phyloP scores from a whole-genome alignment of 2,888 invertebrate genomes.

The Apodemia mormo region DNA sequence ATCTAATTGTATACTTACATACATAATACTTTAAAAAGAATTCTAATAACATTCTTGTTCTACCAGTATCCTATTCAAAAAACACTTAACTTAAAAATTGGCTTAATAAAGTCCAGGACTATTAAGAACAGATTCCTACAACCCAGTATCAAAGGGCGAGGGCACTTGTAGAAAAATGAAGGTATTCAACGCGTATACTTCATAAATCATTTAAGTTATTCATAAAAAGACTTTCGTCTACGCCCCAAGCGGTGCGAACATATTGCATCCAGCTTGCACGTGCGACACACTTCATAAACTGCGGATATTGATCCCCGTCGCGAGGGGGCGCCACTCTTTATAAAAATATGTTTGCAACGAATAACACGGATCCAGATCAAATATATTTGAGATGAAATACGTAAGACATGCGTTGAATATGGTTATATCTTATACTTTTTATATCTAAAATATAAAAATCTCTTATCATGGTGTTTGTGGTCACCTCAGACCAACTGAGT shows the following conservation, averaged over 20 bases:
- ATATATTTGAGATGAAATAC: neutral
- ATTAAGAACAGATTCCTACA: constrained; percentile 16
- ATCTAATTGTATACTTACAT: too few relatives aligned
- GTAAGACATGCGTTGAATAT: neutral
- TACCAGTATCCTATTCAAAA: neutral
- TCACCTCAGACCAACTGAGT: too few relatives aligned
- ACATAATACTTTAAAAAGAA: too few relatives aligned
- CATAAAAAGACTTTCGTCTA: constrained; percentile 73
- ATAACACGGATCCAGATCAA: constrained; percentile 35
- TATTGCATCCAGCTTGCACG: constrained; percentile 70
- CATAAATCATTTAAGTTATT: constrained; percentile 79
- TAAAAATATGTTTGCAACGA: constrained; percentile 60
- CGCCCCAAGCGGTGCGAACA: constrained; percentile 52
- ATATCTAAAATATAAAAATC: too few relatives aligned
- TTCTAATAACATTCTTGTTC: too few relatives aligned
- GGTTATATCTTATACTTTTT: too few relatives aligned
- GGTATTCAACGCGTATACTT: constrained; percentile 45
- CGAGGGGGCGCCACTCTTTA: constrained; percentile 62
- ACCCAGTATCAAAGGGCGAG: constrained; percentile 43
- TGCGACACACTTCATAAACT: constrained; percentile 78
- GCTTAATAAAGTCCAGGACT: constrained; percentile 17
- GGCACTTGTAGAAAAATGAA: constrained; percentile 46
- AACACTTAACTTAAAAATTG: constrained; percentile 4
- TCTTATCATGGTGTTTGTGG: too few relatives aligned
- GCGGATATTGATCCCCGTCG: constrained; percentile 61